Conservation (phyloP, 2,888 invertebrate genomes). For the Agrypnus murinus region DNA sequence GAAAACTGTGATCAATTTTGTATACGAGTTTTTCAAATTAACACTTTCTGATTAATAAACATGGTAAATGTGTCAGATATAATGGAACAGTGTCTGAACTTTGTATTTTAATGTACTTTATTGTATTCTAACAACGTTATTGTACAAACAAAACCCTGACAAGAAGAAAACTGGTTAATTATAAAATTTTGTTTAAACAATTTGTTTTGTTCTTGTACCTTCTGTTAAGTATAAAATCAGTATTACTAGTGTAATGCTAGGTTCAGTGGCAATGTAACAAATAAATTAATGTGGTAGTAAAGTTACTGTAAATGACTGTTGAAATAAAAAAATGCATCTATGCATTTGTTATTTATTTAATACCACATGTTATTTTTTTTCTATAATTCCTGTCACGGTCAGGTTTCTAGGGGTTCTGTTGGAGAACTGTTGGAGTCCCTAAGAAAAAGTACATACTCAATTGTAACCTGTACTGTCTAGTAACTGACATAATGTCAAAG, state of each 20-base stretch:
- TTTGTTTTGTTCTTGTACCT: slow-evolving; percentile 22
- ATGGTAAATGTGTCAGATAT: slow-evolving; percentile 22
- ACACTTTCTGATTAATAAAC: slow-evolving; percentile 10
- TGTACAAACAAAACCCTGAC: slow-evolving; percentile 20
- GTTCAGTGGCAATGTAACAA: slow-evolving; percentile 36
- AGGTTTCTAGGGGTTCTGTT: too few species aligned
- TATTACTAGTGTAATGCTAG: slow-evolving; percentile 43
- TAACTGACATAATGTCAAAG: too few species aligned
- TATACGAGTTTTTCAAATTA: slow-evolving; percentile 60
- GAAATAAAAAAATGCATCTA: slow-evolving; percentile 32
- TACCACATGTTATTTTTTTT: too few species aligned
- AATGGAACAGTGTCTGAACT: slow-evolving; percentile 7
- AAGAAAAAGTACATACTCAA: too few species aligned
- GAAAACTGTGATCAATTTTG: slow-evolving; percentile 65
- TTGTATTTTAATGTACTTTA: slow-evolving; percentile 1
- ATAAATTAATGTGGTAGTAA: slow-evolving; percentile 46
- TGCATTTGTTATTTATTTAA: too few species aligned
- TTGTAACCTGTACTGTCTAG: too few species aligned
- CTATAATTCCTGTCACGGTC: too few species aligned
- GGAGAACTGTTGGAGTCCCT: too few species aligned
- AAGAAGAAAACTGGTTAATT: background rate
- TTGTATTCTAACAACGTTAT: slow-evolving; percentile 11
- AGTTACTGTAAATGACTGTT: slow-evolving; percentile 47
- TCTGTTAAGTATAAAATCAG: slow-evolving; percentile 41
- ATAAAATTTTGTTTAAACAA: slow-evolving; percentile 14